Evolutionary conservation across 2,888 invertebrate genomes (phyloP).

Genomic region (Elegia similella): DNA sequence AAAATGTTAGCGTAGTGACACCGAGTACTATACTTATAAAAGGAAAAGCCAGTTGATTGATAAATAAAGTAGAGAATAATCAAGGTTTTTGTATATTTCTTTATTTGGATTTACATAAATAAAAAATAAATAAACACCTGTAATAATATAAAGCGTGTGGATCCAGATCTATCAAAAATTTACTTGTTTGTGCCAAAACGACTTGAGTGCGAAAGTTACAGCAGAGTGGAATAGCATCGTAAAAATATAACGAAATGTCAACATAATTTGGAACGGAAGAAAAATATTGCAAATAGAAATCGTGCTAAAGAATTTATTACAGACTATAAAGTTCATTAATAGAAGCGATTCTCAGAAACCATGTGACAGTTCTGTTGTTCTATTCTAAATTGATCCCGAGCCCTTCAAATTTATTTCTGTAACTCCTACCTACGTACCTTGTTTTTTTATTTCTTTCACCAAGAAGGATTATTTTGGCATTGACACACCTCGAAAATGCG

Average conservation of each 20-base stretch:
- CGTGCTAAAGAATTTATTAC: slow-evolving; percentile 15
- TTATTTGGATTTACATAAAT: no score
- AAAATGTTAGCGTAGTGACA: slow-evolving; percentile 26
- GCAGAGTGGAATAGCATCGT: slow-evolving; percentile 44
- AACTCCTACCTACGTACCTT: not conserved
- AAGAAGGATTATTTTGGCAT: not conserved
- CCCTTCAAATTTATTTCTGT: slow-evolving; percentile 1
- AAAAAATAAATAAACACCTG: no score
- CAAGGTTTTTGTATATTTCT: no score
- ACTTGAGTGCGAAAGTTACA: slow-evolving; percentile 40
- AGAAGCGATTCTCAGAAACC: slow-evolving; percentile 15
- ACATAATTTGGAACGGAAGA: slow-evolving; percentile 27
- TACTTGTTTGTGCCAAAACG: slow-evolving; percentile 38
- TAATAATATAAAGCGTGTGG: no score
- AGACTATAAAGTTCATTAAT: slow-evolving; percentile 13
- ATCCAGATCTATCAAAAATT: slow-evolving; percentile 30
- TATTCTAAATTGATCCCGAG: slow-evolving; percentile 10
- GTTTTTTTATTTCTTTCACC: not conserved
- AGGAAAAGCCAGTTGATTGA: no score
- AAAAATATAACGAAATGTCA: slow-evolving; percentile 54
- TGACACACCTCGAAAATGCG: not conserved
- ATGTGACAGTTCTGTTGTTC: slow-evolving; percentile 15
- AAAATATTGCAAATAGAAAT: slow-evolving; percentile 12
- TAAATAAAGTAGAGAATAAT: no score
- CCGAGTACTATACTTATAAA: slow-evolving; percentile 26